Percentiles rank a stretch among this genome's conserved stretches.
Evolutionary conservation across 2,113 vertebrate species (phyloP).

Genomic region (Plestiodon gilberti): DNA sequence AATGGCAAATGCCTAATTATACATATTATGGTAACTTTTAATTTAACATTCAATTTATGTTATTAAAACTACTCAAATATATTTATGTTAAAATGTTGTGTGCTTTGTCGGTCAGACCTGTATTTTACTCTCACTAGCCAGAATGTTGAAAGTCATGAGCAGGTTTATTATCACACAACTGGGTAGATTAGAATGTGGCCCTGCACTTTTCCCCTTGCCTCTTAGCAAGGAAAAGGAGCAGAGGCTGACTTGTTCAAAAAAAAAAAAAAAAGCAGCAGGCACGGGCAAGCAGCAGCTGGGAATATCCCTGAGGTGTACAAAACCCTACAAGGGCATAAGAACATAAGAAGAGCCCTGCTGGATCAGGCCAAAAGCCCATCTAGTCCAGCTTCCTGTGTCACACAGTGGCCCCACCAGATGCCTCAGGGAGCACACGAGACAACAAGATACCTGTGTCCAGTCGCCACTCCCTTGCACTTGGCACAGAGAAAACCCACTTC

Average conservation of each 20-base stretch:
- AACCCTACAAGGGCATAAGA: too few species aligned
- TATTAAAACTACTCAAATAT: not conserved
- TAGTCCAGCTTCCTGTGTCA: too few species aligned
- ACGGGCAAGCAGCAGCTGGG: not conserved
- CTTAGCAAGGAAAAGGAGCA: not conserved
- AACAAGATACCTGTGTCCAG: too few species aligned
- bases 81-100: not conserved
- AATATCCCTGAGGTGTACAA: not conserved
- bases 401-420: too few species aligned
- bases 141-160: not conserved
- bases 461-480: too few species aligned
- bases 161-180: not conserved
- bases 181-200: too few species aligned
- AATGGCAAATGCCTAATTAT: not conserved
- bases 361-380: too few species aligned
- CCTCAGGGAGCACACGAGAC: too few species aligned
- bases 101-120: not conserved
- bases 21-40: not conserved
- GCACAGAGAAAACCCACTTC: too few species aligned
- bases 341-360: too few species aligned
- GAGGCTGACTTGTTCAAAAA: not conserved
- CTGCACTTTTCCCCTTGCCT: not conserved
- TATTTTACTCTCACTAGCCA: too few species aligned
- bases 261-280: not conserved
- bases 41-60: not conserved